Conservation (phyloP, 2,797 vertebrate species). For the Acomys russatus region DNA sequence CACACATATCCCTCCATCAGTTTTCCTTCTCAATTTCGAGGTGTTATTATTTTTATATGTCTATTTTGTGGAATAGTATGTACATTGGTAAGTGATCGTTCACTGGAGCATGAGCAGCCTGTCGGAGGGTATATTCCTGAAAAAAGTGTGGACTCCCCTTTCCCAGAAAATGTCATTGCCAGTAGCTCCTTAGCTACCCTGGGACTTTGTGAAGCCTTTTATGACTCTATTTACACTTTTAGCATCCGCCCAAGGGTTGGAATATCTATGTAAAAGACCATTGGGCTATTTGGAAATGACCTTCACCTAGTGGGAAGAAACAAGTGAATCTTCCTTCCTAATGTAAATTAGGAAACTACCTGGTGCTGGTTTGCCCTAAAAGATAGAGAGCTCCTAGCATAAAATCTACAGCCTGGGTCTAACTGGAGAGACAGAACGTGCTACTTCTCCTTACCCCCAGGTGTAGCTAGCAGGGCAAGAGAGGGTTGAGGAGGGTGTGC, state of each 20-base stretch:
- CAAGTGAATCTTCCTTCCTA: not conserved
- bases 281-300: not conserved
- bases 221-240: not conserved
- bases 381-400: not conserved
- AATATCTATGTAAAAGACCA: not conserved
- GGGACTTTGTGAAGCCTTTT: not conserved
- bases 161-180: not conserved
- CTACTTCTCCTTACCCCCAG: not conserved
- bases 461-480: not conserved
- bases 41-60: too few species aligned
- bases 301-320: fast-evolving
- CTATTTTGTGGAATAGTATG: not conserved
- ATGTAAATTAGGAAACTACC: not conserved
- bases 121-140: not conserved
- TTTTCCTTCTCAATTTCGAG: not conserved
- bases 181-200: not conserved
- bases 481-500: not conserved
- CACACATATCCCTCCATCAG: not conserved
- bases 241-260: not conserved
- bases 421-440: not conserved
- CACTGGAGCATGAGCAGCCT: not conserved
- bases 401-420: constrained; percentile 19
- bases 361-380: not conserved
- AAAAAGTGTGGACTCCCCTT: not conserved
- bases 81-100: not conserved